Conservation (phyloP, 1,140 invertebrate genomes). For the Caerostris darwini region DNA sequence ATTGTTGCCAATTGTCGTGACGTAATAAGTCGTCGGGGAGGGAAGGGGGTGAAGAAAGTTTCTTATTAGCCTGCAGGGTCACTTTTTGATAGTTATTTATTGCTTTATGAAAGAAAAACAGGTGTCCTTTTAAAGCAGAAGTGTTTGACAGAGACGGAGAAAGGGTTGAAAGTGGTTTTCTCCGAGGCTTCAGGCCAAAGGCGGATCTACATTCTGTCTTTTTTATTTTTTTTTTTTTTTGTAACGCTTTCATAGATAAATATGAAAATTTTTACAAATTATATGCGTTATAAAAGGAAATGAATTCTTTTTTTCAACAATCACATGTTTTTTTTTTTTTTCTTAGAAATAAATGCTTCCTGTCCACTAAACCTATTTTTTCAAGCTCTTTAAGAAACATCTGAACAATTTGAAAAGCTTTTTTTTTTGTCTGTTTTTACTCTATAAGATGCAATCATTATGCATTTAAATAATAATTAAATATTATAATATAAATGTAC, state of each 20-base stretch:
- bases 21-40: neutral
- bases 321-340: too few species aligned
- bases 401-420: too few species aligned
- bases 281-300: neutral
- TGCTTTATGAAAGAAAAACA: constrained; percentile 56
- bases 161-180: neutral
- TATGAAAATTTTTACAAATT: neutral
- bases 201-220: neutral
- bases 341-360: too few species aligned
- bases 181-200: neutral
- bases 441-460: too few species aligned
- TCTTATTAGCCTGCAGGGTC: constrained; percentile 57
- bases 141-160: neutral
- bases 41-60: neutral
- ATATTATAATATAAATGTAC: too few species aligned
- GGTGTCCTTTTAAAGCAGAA: constrained; percentile 67
- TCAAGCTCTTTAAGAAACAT: too few species aligned
- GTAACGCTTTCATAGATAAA: neutral
- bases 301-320: neutral
- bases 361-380: too few species aligned
- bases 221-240: neutral
- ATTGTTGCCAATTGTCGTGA: constrained; percentile 63
- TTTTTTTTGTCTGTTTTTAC: too few species aligned
- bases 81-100: constrained; percentile 58
- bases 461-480: too few species aligned